A percentile compares a stretch with the other conserved stretches of the same genome.
phyloP scores from a whole-genome alignment of 1,140 invertebrate species.

The Drosophila novamexicana region DNA sequence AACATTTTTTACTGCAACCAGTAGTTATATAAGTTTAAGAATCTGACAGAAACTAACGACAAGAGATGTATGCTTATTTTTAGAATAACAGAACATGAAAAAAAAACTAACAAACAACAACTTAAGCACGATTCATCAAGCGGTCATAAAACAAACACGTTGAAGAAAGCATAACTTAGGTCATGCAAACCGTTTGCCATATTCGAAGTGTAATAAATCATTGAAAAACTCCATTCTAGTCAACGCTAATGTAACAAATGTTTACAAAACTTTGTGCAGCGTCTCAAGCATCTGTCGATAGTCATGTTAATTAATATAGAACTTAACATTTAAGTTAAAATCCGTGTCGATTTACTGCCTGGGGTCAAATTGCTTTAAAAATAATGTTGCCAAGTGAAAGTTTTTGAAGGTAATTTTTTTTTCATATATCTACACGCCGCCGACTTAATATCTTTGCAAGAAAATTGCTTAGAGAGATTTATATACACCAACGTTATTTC shows the following conservation, averaged over 20 bases:
- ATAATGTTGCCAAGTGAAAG: no score
- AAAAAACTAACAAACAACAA: background rate
- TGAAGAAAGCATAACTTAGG: background rate
- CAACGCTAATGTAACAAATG: background rate
- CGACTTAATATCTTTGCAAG: no score
- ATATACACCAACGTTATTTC: no score
- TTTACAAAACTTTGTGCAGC: background rate
- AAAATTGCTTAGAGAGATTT: no score
- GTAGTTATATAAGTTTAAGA: no score
- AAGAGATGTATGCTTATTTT: no score
- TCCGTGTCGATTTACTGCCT: background rate
- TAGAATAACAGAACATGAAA: no score
- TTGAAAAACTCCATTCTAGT: background rate
- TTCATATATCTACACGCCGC: no score
- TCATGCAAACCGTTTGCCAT: background rate
- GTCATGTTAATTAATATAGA: background rate
- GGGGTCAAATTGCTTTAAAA: no score
- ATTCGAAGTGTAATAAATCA: constrained; percentile 9
- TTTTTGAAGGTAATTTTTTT: no score
- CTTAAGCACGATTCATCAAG: background rate
- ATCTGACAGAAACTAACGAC: no score
- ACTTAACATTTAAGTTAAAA: background rate
- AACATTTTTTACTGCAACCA: no score
- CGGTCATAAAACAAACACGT: background rate
- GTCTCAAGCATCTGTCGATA: background rate